These are phyloP conservation scores for Hemicordylus capensis DNA, from an alignment of 2,113 vertebrate genomes.

Conservation along the genomic window DNA sequence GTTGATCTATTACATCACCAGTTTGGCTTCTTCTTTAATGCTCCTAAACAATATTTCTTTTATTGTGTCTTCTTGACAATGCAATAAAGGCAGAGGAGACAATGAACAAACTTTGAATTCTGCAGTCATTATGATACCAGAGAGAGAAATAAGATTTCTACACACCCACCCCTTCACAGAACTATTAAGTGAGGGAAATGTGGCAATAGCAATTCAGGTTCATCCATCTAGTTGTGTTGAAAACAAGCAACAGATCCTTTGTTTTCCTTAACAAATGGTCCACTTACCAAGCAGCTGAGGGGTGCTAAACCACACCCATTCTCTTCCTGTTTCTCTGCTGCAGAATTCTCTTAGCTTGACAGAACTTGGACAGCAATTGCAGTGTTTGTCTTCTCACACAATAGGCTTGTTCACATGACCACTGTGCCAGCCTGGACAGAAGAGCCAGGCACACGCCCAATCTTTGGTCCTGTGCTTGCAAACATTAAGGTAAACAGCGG, in stretches of 20 bases:
- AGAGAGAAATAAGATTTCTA: slow-evolving; percentile 46
- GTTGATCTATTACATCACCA: slow-evolving; percentile 70
- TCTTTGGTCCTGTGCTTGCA: too few relatives aligned
- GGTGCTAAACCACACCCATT: background rate
- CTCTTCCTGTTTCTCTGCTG: background rate
- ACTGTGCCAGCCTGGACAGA: too few relatives aligned
- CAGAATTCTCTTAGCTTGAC: background rate
- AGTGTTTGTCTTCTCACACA: background rate
- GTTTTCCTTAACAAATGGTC: slow-evolving; percentile 44
- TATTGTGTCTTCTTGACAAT: slow-evolving; percentile 41
- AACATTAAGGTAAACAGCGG: too few relatives aligned
- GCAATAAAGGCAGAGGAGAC: slow-evolving; percentile 11
- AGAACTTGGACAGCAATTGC: background rate
- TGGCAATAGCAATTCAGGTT: background rate
- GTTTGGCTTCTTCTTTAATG: slow-evolving; percentile 51
- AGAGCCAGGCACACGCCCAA: too few relatives aligned
- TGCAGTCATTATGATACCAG: slow-evolving; percentile 36
- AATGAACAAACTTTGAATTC: slow-evolving; percentile 52
- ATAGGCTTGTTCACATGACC: too few relatives aligned
- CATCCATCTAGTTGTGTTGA: background rate
- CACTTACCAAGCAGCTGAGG: background rate
- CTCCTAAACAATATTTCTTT: slow-evolving; percentile 44
- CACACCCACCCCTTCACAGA: slow-evolving; percentile 29
- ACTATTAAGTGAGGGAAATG: background rate
- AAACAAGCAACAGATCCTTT: slow-evolving; percentile 41